Conservation (phyloP, 2,888 invertebrate genomes). For the Augiades crinisus region DNA sequence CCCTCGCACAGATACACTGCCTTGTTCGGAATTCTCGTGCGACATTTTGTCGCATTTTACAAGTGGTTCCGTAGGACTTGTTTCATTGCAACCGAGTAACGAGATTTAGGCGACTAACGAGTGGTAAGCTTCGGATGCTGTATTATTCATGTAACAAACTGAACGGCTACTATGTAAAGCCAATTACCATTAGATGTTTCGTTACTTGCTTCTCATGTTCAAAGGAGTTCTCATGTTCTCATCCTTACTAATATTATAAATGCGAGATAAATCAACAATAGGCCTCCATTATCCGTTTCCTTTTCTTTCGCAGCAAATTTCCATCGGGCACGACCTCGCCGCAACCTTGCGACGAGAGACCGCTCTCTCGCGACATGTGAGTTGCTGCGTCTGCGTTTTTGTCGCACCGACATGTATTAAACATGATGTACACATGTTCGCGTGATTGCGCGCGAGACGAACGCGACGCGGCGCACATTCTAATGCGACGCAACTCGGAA, state of each 20-base stretch:
- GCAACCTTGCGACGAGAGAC: constrained; percentile 9
- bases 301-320: neutral
- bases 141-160: too few relatives aligned
- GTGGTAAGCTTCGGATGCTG: too few relatives aligned
- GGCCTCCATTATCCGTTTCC: too few relatives aligned
- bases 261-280: too few relatives aligned
- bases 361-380: constrained; percentile 16
- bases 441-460: constrained; percentile 39
- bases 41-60: neutral
- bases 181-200: too few relatives aligned
- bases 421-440: constrained; percentile 55
- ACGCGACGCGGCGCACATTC: constrained; percentile 25
- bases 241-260: too few relatives aligned
- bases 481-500: constrained; percentile 3
- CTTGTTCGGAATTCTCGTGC: neutral
- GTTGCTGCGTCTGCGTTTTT: constrained; percentile 18
- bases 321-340: constrained; percentile 6
- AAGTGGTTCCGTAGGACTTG: neutral
- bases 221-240: too few relatives aligned
- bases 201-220: too few relatives aligned
- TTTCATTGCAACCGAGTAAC: too few relatives aligned
- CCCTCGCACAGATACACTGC: neutral
- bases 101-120: too few relatives aligned
- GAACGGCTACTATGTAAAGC: too few relatives aligned
- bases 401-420: constrained; percentile 44